Percentiles rank a stretch among this genome's conserved stretches.
Evolutionary conservation across 2,113 vertebrate species (phyloP).

Genomic region (Eptesicus fuscus): DNA sequence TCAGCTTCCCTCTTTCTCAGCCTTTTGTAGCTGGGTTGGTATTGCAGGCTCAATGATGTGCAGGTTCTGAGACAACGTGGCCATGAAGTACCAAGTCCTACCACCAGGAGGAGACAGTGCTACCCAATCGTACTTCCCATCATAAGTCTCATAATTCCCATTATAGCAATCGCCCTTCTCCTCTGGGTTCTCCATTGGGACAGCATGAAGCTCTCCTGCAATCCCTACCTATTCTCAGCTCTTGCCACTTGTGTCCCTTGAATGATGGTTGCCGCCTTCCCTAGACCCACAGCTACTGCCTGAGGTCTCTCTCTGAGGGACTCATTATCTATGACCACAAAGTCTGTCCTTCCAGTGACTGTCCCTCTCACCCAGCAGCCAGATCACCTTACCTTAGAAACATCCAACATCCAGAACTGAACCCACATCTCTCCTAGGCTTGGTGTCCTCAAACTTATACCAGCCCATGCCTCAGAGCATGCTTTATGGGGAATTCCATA

Average conservation of each 20-base stretch:
- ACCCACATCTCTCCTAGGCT: neutral
- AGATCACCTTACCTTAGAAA: neutral
- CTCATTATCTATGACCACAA: neutral
- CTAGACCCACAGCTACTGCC: neutral
- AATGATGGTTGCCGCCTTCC: neutral
- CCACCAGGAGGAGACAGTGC: neutral
- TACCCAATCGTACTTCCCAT: neutral
- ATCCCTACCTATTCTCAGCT: neutral
- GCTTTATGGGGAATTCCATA: neutral
- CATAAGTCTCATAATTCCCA: neutral
- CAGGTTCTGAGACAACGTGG: neutral
- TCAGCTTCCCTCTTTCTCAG: neutral
- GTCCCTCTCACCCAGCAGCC: neutral
- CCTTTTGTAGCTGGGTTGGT: neutral
- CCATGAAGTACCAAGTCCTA: neutral
- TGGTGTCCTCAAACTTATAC: neutral
- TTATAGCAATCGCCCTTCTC: neutral
- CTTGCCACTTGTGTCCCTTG: neutral
- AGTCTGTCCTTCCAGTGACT: neutral
- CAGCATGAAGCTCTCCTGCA: neutral
- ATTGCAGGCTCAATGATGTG: neutral
- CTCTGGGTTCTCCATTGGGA: neutral
- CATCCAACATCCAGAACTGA: neutral
- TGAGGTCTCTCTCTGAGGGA: neutral
- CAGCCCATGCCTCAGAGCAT: neutral